phyloP scores from a whole-genome alignment of 2,113 vertebrate genomes.

The Pavo muticus region DNA sequence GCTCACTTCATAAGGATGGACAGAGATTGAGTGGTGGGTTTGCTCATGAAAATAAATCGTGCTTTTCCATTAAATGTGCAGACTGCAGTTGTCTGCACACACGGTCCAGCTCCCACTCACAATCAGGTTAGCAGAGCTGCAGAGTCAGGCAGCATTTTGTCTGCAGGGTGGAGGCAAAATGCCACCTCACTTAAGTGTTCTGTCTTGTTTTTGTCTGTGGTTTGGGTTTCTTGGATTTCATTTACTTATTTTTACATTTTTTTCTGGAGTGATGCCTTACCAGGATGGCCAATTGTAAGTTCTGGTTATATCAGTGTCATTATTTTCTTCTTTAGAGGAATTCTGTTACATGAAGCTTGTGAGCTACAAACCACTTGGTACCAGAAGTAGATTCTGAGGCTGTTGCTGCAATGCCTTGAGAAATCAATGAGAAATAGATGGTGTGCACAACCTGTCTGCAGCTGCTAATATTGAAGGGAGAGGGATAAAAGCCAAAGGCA shows the following conservation, averaged over 20 bases:
- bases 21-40: background rate
- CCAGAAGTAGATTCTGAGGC: background rate
- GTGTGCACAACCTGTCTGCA: background rate
- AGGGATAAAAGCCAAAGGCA: background rate
- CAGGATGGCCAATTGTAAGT: background rate
- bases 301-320: background rate
- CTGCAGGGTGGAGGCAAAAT: background rate
- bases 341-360: background rate
- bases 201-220: background rate
- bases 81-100: background rate
- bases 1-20: background rate
- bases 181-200: background rate
- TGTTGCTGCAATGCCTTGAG: background rate
- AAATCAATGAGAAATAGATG: background rate
- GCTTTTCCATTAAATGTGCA: background rate
- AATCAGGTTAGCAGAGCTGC: background rate
- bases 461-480: background rate
- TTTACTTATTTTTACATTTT: background rate
- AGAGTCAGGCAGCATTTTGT: background rate
- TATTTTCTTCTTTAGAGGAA: background rate
- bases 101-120: background rate
- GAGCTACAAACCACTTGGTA: background rate
- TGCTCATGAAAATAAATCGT: background rate
- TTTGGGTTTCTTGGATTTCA: background rate
- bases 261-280: background rate